Conservation (phyloP, 1,140 invertebrate species). For the Goniozus legneri region DNA sequence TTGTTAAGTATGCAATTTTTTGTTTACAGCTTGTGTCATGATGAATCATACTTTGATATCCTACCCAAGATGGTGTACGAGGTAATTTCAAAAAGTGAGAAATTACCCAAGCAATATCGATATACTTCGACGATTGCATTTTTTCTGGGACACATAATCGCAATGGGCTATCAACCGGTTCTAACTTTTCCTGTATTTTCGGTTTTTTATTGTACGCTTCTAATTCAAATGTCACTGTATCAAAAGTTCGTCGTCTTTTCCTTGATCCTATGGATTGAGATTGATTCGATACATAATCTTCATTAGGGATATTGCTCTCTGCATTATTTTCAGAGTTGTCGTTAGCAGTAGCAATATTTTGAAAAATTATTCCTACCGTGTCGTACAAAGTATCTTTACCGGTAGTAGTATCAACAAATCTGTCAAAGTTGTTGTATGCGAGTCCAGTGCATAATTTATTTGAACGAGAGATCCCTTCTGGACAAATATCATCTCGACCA, state of each 20-base stretch:
- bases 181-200: background rate
- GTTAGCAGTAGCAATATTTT: too few relatives aligned
- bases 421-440: background rate
- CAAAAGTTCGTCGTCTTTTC: too few relatives aligned
- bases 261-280: too few relatives aligned
- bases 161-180: background rate
- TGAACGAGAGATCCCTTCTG: slow-evolving; percentile 3
- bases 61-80: slow-evolving; percentile 8
- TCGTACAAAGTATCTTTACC: background rate
- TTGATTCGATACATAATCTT: too few relatives aligned
- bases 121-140: too few relatives aligned
- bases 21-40: background rate
- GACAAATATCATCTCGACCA: background rate
- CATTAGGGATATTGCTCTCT: too few relatives aligned
- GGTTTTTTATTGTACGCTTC: background rate
- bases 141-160: background rate
- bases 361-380: too few relatives aligned
- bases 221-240: background rate
- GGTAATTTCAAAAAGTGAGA: slow-evolving; percentile 1
- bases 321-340: too few relatives aligned
- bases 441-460: background rate
- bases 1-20: slow-evolving; percentile 14
- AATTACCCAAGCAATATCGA: background rate
- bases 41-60: slow-evolving; percentile 1
- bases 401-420: background rate